Conservation (phyloP, 2,888 invertebrate species). For the Cephus pulcher region DNA sequence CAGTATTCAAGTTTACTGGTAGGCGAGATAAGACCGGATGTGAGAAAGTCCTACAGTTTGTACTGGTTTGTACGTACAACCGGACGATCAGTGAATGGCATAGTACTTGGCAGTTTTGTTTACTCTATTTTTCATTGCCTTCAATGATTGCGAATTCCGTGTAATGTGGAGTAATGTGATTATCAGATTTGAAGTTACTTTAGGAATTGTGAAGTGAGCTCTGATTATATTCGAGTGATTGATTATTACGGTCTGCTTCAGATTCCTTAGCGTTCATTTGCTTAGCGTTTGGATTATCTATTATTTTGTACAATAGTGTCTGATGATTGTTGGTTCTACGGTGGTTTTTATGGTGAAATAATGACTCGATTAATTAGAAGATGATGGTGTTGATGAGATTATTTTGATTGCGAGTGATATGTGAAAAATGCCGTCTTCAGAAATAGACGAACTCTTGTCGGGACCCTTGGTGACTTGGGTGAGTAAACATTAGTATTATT, state of each 20-base stretch:
- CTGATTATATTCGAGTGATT: not conserved
- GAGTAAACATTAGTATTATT: slow-evolving; percentile 63
- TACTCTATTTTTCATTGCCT: not conserved
- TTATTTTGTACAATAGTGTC: not conserved
- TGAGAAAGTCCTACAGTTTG: not conserved
- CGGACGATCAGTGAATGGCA: not conserved
- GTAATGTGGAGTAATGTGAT: not conserved
- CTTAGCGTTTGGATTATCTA: not conserved
- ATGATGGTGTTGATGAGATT: not conserved
- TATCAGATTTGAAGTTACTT: not conserved
- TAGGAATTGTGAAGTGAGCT: not conserved
- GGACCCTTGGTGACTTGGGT: slow-evolving; percentile 91
- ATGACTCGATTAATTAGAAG: not conserved
- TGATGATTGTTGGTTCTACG: not conserved
- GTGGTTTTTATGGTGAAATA: not conserved
- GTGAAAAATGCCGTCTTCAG: slow-evolving; percentile 70
- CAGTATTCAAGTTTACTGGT: not conserved
- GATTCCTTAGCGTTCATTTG: not conserved
- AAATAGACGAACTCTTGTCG: slow-evolving; percentile 85
- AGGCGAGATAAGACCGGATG: not conserved
- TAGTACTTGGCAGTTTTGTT: not conserved
- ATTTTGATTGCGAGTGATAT: not conserved
- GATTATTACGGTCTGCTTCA: not conserved
- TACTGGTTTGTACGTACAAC: not conserved
- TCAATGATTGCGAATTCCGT: not conserved